phyloP scores from a whole-genome alignment of 2,113 vertebrate genomes.

The Ancistrus triradiatus region DNA sequence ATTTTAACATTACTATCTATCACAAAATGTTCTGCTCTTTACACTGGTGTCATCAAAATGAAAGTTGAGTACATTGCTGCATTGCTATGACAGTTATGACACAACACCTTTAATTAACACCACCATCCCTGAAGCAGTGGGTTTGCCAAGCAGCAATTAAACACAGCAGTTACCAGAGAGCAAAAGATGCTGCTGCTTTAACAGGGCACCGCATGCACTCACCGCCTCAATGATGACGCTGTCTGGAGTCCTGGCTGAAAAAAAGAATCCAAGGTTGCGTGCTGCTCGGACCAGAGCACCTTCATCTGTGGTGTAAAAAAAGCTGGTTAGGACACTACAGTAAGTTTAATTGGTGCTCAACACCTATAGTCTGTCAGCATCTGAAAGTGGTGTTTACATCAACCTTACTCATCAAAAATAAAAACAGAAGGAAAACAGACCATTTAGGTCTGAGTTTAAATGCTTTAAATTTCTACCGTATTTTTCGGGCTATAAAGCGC shows the following conservation, averaged over 20 bases:
- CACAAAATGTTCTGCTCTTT: not conserved
- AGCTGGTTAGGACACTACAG: not conserved
- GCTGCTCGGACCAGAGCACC: constrained; percentile 93
- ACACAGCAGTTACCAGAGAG: not conserved
- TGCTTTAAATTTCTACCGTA: no score
- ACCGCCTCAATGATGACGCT: constrained; percentile 90
- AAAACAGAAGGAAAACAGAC: no score
- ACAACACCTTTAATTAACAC: not conserved
- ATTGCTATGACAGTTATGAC: not conserved
- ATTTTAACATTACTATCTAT: no score
- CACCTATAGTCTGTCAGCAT: no score
- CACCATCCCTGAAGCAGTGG: not conserved
- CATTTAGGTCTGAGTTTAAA: no score
- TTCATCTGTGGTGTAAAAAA: constrained; percentile 76
- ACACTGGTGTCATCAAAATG: not conserved
- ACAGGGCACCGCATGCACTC: constrained; percentile 50
- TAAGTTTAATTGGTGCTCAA: no score
- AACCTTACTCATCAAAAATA: no score
- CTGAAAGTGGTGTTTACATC: no score
- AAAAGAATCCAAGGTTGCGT: constrained; percentile 83
- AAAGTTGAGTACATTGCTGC: not conserved
- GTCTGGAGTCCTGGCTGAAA: constrained; percentile 92
- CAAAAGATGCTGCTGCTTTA: not conserved
- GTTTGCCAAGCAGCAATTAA: not conserved
- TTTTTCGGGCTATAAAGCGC: no score